Evolutionary conservation across 2,888 invertebrate species (phyloP), one percentile per base, ranked within the genome.

Genomic region (Rotaria socialis): DNA sequence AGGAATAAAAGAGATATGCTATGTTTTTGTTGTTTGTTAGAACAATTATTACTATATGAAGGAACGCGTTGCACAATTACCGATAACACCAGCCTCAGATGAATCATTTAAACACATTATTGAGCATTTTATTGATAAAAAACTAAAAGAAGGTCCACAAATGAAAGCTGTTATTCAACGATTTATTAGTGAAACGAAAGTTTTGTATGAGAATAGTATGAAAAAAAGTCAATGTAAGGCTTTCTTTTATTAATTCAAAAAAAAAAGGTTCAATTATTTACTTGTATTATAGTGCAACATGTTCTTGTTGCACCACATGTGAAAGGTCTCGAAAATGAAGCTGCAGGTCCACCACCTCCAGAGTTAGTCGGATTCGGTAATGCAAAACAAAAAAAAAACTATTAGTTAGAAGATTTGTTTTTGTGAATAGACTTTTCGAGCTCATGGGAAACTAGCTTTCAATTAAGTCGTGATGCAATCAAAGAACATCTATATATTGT

Each of bases 31-130:
- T 56, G 60, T n/a, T 0, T 41, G 86, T 35, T 88, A 91, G 91
- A 87, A 90, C 56, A 91, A 91, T 88, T 91, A 91, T 88, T 89
- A 89, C 88, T 91, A 90, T 88, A 88, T 91, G 88, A 90, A 90
- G 88, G 89, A 89, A 85, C 91, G 90, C 88, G 90, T 91, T 41
- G 90, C 90, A 87, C 89, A 89, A 87, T 90, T 90, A 14, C 91
- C 91, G 3, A 89, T 90, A 41, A 90, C 90, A 3, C 89, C 90
- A 6, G 90, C 91, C 89, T 91, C 91, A 88, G 89, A 89, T 43
- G 89, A 90, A 86, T 91, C 90, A 90, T 89, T 89, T 50, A 89
- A 89, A 43, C 89, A 90, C 87, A 91, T 91, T 84, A 88, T 90
- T 14, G 35, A 35, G 47, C 87, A 88, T 84, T 89, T 90, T 89